Percentiles rank a stretch among this genome's conserved stretches.
Evolutionary conservation across 2,113 vertebrate genomes (phyloP).

Genomic region (Corythaeola cristata): DNA sequence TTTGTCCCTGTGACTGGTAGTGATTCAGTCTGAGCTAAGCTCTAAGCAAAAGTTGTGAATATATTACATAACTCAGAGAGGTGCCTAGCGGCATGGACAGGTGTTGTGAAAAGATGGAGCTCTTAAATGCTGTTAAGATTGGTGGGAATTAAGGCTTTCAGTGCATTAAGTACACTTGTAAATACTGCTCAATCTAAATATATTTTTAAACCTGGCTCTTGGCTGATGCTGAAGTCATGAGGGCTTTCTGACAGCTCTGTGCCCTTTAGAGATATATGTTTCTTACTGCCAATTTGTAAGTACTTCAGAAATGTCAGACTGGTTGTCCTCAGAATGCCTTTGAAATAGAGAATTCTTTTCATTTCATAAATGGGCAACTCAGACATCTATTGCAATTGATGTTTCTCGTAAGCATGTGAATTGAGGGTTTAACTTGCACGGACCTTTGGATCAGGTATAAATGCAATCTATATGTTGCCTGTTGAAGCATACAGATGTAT

Average conservation of each 20-base stretch:
- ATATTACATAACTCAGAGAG: neutral
- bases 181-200: neutral
- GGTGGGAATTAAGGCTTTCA: neutral
- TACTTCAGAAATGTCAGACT: neutral
- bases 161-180: neutral
- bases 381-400: rapidly evolving
- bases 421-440: neutral
- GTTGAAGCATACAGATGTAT: rapidly evolving
- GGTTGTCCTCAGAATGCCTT: neutral
- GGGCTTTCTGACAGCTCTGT: neutral
- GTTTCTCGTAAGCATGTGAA: neutral
- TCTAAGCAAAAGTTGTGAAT: neutral
- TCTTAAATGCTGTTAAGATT: neutral
- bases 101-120: neutral
- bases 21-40: neutral
- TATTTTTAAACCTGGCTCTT: neutral
- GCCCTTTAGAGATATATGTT: neutral
- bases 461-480: rapidly evolving
- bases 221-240: neutral
- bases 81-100: neutral
- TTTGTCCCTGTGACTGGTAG: neutral
- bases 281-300: neutral
- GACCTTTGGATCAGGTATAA: neutral
- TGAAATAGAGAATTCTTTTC: neutral
- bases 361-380: neutral